A percentile compares a stretch with the other conserved stretches of the same genome.
Evolutionary conservation across 2,113 vertebrate species (phyloP).

Genomic region (Epinephelus lanceolatus): DNA sequence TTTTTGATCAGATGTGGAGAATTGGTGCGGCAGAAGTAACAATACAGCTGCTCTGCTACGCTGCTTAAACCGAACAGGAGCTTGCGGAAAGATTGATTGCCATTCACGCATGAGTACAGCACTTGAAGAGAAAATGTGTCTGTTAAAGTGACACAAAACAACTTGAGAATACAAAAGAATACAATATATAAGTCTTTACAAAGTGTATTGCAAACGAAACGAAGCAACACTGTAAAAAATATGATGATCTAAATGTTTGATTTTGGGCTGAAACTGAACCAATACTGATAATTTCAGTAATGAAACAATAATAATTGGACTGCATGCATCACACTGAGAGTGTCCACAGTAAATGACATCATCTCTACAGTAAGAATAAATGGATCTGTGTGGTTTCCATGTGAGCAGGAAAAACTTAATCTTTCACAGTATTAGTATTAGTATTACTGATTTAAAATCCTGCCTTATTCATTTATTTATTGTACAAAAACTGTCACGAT

Average conservation of each 20-base stretch:
- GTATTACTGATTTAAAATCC: neutral
- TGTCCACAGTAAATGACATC: neutral
- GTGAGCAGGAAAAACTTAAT: neutral
- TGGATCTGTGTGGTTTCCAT: neutral
- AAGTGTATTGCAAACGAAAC: neutral
- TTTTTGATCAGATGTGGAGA: conserved; percentile 34
- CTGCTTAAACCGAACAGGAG: conserved; percentile 14
- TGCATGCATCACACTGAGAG: neutral
- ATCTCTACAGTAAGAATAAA: neutral
- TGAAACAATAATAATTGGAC: neutral
- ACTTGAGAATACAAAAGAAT: neutral
- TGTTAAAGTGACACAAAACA: neutral
- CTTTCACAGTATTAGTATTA: neutral
- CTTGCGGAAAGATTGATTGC: conserved; percentile 3
- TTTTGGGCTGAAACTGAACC: neutral
- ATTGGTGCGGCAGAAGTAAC: conserved; percentile 30
- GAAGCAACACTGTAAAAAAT: neutral
- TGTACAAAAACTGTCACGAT: too few species aligned
- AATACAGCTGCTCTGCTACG: conserved; percentile 20
- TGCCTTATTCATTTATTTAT: too few species aligned
- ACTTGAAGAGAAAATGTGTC: neutral
- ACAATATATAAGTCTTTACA: neutral
- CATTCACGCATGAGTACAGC: neutral
- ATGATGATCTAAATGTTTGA: neutral
- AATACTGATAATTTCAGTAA: neutral